Conservation (phyloP, 2,888 invertebrate genomes). For the Dione juno region DNA sequence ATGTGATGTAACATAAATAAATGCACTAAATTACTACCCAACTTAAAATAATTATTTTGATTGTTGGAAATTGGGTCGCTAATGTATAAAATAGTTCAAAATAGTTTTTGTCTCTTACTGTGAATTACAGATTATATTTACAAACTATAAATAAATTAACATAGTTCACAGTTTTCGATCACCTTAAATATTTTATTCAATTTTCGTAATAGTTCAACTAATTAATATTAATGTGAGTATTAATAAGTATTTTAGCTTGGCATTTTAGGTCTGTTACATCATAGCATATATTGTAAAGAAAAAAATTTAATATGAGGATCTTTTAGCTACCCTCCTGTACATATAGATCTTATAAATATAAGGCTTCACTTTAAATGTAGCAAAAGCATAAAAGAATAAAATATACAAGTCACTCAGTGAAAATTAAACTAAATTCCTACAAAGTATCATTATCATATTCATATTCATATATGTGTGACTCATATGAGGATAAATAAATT, state of each 20-base stretch:
- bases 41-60: too few species aligned
- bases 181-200: not conserved
- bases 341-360: too few species aligned
- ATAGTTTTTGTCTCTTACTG: conserved; percentile 2
- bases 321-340: too few species aligned
- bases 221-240: not conserved
- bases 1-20: too few species aligned
- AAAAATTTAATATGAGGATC: too few species aligned
- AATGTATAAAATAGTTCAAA: not conserved
- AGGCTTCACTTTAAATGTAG: not conserved
- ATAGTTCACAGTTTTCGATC: conserved; percentile 7
- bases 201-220: not conserved
- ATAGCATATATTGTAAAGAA: too few species aligned
- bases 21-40: too few species aligned
- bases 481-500: conserved; percentile 41
- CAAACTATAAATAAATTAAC: not conserved
- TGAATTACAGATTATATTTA: not conserved
- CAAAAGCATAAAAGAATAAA: not conserved
- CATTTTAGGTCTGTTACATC: too few species aligned
- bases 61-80: too few species aligned
- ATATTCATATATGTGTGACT: conserved; percentile 33
- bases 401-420: not conserved
- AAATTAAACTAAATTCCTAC: not conserved
- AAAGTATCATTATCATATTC: not conserved
- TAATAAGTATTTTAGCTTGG: too few species aligned